Conservation (phyloP, 2,888 invertebrate genomes). For the Euproctis similis region DNA sequence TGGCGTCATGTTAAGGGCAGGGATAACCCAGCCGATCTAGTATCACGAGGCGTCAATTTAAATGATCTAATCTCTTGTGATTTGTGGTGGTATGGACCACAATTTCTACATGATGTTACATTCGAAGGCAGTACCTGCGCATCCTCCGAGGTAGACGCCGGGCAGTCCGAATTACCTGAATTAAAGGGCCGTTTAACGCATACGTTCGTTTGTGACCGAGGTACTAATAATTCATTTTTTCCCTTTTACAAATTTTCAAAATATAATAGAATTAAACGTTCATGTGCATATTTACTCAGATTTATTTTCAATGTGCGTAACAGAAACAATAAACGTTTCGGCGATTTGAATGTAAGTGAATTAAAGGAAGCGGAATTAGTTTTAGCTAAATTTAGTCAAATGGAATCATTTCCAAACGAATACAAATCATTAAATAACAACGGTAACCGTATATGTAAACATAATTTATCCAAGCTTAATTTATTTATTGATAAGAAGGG, state of each 20-base stretch:
- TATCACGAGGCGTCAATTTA: constrained; percentile 5
- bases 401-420: constrained; percentile 2
- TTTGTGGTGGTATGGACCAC: constrained; percentile 3
- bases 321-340: constrained; percentile 1
- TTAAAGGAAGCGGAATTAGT: constrained; percentile 1
- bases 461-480: constrained; percentile 1
- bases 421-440: constrained; percentile 1
- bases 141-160: not conserved
- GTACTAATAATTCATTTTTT: not conserved
- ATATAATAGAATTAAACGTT: constrained; percentile 6
- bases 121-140: not conserved
- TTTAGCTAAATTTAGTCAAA: constrained; percentile 2
- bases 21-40: constrained; percentile 5
- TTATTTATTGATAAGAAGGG: constrained; percentile 1
- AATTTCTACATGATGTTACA: not conserved
- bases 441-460: not conserved
- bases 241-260: constrained; percentile 3
- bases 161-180: not conserved
- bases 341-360: constrained; percentile 6
- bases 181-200: not conserved
- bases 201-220: not conserved
- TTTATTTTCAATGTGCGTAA: constrained; percentile 12
- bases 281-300: constrained; percentile 10
- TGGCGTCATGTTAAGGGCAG: constrained; percentile 4
- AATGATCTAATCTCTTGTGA: constrained; percentile 2